Conservation (phyloP, 2,888 invertebrate genomes). For the Cistogaster globosa region DNA sequence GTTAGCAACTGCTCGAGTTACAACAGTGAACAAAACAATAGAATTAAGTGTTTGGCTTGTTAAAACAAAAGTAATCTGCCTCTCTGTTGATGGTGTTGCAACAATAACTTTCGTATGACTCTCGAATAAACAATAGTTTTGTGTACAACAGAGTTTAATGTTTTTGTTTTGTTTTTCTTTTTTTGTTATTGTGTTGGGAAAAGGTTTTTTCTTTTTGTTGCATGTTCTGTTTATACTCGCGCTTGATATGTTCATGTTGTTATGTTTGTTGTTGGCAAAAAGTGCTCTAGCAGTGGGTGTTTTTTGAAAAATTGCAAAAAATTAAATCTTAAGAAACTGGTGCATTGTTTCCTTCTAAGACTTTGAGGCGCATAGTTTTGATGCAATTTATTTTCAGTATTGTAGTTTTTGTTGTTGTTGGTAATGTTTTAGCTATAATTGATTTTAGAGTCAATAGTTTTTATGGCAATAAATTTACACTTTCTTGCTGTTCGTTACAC, state of each 20-base stretch:
- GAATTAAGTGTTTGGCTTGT: conserved; percentile 50
- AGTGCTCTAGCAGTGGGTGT: conserved; percentile 54
- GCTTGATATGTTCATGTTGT: conserved; percentile 12
- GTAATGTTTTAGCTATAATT: conserved; percentile 22
- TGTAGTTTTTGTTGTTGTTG: not conserved
- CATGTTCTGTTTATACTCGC: conserved; percentile 55
- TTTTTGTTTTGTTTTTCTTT: conserved; percentile 7
- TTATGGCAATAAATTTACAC: conserved; percentile 67
- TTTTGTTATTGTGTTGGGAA: not conserved
- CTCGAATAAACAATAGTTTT: conserved; percentile 42
- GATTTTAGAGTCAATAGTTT: conserved; percentile 48
- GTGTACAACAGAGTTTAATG: conserved; percentile 11
- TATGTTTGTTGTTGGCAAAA: conserved; percentile 7
- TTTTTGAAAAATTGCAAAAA: conserved; percentile 40
- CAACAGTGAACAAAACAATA: conserved; percentile 58
- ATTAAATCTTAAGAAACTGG: conserved; percentile 23
- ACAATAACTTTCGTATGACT: conserved; percentile 24
- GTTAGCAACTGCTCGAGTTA: conserved; percentile 57
- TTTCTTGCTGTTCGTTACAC: conserved; percentile 39
- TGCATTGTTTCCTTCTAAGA: conserved; percentile 41
- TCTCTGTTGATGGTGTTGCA: conserved; percentile 18
- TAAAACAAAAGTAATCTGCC: conserved; percentile 55
- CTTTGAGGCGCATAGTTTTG: conserved; percentile 34
- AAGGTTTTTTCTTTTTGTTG: conserved; percentile 30
- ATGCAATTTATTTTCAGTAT: conserved; percentile 8